Base-by-base conservation (phyloP, 1,140 invertebrate species). In the Formica exsecta region DNA sequence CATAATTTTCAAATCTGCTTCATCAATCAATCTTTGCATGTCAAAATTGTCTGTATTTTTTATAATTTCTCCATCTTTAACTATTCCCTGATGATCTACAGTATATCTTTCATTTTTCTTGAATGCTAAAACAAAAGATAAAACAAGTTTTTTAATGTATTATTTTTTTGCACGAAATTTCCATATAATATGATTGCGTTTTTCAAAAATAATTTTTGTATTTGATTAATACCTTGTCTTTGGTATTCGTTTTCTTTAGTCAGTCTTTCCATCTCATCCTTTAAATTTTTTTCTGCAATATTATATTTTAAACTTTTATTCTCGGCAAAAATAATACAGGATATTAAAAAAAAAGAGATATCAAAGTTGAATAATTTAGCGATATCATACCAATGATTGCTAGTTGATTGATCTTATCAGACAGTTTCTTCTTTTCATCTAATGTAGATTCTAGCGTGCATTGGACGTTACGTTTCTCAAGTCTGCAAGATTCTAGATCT, bases 381-480 rank as follows among this genome's bases (percentile, higher is more conserved):
- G 7, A 51, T 51, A 16, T 36, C 75, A 86, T 94, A 96, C 96
- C 96, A 70, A 95, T 95, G 29, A 95, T 84, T 32, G 94, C 95
- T 86, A 95, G 92, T 88, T 95, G 92, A 92, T 96, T 96, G 57
- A 96, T 95, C 83, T 87, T 93, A 88, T 96, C 93, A 3, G 92
- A 95, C 87, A 96, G 92, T 68, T 92, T 93, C 77, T 96, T 96
- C 71, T 96, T 97, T 74, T 97, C 96, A 68, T 97, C 95, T 1
- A 96, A 93, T 41, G 95, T 94, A 61, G 92, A 94, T 91, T 97
- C 96, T 29, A 97, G 92, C 65, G 96, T 95, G 19, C 95, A 94
- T 86, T 96, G 94, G 36, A 96, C 92, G 79, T 94, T 95, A 32
- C 93, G 93, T 88, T 96, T 96, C 90, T 96, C 96, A 32, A 94